Conservation (phyloP, 2,888 invertebrate species). For the Rhodophaea formosa region DNA sequence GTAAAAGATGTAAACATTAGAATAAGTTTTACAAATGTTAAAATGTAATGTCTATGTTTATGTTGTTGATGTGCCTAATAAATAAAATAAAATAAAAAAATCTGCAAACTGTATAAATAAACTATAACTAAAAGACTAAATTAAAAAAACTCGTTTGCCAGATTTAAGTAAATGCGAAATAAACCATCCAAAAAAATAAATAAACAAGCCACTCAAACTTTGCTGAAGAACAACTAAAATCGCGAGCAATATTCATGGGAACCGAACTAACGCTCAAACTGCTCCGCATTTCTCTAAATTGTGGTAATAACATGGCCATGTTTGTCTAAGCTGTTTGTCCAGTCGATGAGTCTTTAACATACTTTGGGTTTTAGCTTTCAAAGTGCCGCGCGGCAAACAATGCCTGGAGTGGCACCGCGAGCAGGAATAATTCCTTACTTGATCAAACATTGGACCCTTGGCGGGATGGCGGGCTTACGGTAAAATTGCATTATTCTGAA, state of each 20-base stretch:
- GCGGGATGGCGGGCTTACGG: slow-evolving; percentile 61
- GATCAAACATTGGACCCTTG: slow-evolving; percentile 62
- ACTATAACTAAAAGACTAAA: too few relatives aligned
- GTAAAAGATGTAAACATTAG: too few relatives aligned
- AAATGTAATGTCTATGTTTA: too few relatives aligned
- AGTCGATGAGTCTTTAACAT: slow-evolving; percentile 76
- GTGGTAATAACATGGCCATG: slow-evolving; percentile 69
- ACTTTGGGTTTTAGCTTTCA: slow-evolving; percentile 80
- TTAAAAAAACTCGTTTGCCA: background rate
- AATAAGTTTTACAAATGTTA: too few relatives aligned
- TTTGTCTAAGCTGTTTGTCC: slow-evolving; percentile 67
- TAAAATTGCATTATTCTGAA: slow-evolving; percentile 63
- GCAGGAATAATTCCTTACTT: slow-evolving; percentile 62
- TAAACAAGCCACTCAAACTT: slow-evolving; percentile 8
- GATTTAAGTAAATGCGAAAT: background rate
- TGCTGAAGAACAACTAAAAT: slow-evolving; percentile 29
- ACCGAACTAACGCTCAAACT: slow-evolving; percentile 55
- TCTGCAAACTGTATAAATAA: too few relatives aligned
- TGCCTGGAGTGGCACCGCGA: slow-evolving; percentile 61
- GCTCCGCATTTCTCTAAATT: slow-evolving; percentile 77
- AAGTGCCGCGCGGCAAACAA: slow-evolving; percentile 73
- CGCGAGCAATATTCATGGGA: slow-evolving; percentile 52
- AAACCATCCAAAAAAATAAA: background rate
- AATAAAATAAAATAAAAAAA: too few relatives aligned
- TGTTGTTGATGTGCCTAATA: too few relatives aligned